phyloP scores from a whole-genome alignment of 2,888 invertebrate genomes.

The Esperia sulphurella region DNA sequence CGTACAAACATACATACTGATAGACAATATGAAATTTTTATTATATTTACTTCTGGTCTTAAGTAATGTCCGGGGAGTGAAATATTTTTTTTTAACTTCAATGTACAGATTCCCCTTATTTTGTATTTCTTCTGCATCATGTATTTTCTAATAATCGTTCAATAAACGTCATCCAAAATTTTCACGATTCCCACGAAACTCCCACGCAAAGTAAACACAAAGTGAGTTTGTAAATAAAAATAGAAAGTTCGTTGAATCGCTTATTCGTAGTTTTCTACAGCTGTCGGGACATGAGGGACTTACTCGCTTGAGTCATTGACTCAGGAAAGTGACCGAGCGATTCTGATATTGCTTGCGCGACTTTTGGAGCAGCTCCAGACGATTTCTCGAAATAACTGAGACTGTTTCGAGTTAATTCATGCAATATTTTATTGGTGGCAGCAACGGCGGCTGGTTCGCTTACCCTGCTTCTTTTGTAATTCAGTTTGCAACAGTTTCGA shows the following conservation, averaged over 20 bases:
- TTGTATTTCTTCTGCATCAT: background rate
- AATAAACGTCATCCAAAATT: conserved; percentile 5
- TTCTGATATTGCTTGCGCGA: conserved; percentile 48
- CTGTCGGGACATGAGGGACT: conserved; percentile 10
- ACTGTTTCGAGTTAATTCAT: conserved; percentile 48
- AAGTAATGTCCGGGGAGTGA: no score
- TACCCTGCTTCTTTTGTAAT: conserved; percentile 7
- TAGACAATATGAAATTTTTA: no score
- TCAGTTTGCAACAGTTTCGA: background rate
- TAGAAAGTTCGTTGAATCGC: conserved; percentile 43
- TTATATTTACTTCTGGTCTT: no score
- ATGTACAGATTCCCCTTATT: background rate
- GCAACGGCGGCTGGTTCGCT: conserved; percentile 44
- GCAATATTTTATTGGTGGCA: conserved; percentile 54
- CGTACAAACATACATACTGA: no score
- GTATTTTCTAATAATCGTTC: background rate
- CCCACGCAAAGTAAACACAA: conserved; percentile 19
- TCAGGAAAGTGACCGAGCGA: conserved; percentile 70
- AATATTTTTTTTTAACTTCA: no score
- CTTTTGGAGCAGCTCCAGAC: conserved; percentile 74
- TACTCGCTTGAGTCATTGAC: conserved; percentile 61
- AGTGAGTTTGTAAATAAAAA: conserved; percentile 28
- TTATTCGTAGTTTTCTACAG: conserved; percentile 3
- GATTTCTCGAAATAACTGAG: conserved; percentile 67
- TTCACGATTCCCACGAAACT: conserved; percentile 22